phyloP scores from a whole-genome alignment of 2,888 invertebrate species.

The Caenorhabditis sp. region DNA sequence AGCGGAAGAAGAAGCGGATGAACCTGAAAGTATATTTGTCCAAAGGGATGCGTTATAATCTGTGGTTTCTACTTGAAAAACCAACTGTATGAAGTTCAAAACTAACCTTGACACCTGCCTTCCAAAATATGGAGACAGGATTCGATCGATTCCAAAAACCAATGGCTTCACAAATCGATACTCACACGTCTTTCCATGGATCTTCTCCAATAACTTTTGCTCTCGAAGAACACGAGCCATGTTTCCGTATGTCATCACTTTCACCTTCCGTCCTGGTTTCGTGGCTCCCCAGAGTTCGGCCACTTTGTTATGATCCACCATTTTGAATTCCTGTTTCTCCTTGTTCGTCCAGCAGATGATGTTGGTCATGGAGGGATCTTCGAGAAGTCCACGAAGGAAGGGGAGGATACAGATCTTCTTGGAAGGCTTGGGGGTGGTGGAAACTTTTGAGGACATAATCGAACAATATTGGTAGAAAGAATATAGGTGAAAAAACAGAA shows the following conservation, averaged over 20 bases:
- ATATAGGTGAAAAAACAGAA: too few species aligned
- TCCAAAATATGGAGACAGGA: background rate
- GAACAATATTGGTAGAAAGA: background rate
- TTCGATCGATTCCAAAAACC: background rate
- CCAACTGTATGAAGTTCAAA: too few species aligned
- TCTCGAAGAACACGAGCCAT: slow-evolving; percentile 13
- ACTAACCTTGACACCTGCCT: too few species aligned
- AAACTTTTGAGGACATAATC: background rate
- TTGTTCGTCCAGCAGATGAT: slow-evolving; percentile 21
- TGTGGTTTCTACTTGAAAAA: too few species aligned
- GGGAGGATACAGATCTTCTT: background rate
- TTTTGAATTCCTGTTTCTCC: background rate
- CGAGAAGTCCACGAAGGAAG: slow-evolving; percentile 19
- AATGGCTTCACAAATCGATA: background rate
- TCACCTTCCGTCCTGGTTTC: background rate
- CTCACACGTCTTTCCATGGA: background rate
- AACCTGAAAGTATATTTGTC: too few species aligned
- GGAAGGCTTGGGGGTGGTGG: background rate
- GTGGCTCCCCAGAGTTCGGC: slow-evolving; percentile 23
- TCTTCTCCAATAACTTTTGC: slow-evolving; percentile 4
- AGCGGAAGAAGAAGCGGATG: too few species aligned
- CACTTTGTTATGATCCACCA: slow-evolving; percentile 14
- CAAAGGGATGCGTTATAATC: too few species aligned
- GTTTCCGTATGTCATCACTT: slow-evolving; percentile 23
- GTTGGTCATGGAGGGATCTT: background rate